These are phyloP conservation scores for Limonius californicus DNA, from an alignment of 1,140 invertebrate genomes.

Conservation along the genomic window DNA sequence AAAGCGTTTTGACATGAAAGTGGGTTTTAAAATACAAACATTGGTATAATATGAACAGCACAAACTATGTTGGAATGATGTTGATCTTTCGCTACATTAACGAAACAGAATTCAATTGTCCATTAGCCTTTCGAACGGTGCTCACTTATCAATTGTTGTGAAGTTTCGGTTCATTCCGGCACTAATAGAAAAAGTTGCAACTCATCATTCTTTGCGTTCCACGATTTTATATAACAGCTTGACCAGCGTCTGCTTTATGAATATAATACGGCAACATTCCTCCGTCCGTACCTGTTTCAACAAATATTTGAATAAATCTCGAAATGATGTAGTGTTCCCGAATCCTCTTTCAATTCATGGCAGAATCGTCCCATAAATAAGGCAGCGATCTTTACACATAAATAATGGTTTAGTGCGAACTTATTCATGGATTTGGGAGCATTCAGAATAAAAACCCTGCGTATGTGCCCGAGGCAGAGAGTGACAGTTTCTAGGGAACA, in stretches of 20 bases:
- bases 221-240: not conserved
- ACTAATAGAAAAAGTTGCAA: not conserved
- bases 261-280: not conserved
- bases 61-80: too few relatives aligned
- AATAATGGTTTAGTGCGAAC: conserved; percentile 14
- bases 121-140: too few relatives aligned
- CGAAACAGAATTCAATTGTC: too few relatives aligned
- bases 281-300: not conserved
- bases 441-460: conserved; percentile 3
- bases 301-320: conserved; percentile 13
- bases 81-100: too few relatives aligned
- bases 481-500: conserved; percentile 4
- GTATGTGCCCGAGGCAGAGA: not conserved
- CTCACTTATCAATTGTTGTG: too few relatives aligned
- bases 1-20: too few relatives aligned
- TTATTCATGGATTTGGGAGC: conserved; percentile 6
- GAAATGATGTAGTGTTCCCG: conserved; percentile 3
- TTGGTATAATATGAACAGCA: too few relatives aligned
- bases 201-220: not conserved
- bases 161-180: too few relatives aligned
- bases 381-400: conserved; percentile 8
- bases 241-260: not conserved
- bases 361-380: conserved; percentile 10
- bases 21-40: too few relatives aligned
- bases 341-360: not conserved